Conservation (phyloP, 2,888 invertebrate species). For the Drosophila pseudotalamancana region DNA sequence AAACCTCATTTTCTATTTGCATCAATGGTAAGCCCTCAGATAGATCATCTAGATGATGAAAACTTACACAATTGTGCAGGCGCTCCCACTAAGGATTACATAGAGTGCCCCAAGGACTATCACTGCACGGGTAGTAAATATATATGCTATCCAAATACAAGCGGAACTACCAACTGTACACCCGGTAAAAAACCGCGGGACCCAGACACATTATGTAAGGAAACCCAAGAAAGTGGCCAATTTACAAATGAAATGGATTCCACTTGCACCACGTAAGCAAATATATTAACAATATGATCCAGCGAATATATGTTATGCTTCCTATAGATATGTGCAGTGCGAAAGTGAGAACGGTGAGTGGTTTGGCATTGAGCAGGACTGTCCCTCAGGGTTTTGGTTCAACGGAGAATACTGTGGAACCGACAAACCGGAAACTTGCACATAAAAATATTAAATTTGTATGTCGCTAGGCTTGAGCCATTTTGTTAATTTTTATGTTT, state of each 20-base stretch:
- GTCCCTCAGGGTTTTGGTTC: neutral
- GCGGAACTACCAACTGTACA: neutral
- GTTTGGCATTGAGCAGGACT: accelerated
- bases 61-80: conserved; percentile 14
- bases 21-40: conserved; percentile 26
- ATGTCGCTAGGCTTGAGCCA: neutral
- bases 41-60: neutral
- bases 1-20: conserved; percentile 46
- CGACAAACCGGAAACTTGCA: conserved; percentile 11
- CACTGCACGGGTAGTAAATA: conserved; percentile 33
- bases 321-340: conserved; percentile 9
- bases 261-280: conserved; percentile 26
- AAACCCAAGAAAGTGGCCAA: neutral
- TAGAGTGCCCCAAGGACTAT: conserved; percentile 33
- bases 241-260: conserved; percentile 15
- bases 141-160: conserved; percentile 34
- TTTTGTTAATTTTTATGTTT: neutral
- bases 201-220: conserved; percentile 16
- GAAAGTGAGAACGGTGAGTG: neutral
- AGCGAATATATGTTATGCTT: neutral
- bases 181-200: neutral
- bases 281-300: neutral
- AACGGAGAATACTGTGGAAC: neutral
- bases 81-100: conserved; percentile 21
- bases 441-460: neutral